These are phyloP conservation scores for Rhagologus leucostigma DNA, from an alignment of 2,113 vertebrate genomes.

Conservation along the genomic window DNA sequence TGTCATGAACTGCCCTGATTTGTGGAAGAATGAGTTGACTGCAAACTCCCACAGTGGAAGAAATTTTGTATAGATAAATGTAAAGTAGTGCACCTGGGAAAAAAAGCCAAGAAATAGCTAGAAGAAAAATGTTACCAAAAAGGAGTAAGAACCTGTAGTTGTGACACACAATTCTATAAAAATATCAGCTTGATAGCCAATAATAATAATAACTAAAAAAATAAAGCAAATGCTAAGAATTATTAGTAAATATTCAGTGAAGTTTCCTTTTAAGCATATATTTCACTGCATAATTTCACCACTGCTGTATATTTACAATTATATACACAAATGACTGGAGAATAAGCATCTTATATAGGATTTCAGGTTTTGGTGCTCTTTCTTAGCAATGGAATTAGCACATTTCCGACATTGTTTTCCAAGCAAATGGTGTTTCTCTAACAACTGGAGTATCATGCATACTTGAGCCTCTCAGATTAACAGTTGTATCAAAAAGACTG, in stretches of 20 bases:
- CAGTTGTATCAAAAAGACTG: background rate
- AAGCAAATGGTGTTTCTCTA: background rate
- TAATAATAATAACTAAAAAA: background rate
- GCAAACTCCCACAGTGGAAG: background rate
- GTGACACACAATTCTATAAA: background rate
- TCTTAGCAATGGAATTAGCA: background rate
- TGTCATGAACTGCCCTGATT: background rate
- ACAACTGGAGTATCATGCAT: background rate
- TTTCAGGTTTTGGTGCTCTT: background rate
- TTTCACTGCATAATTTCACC: background rate
- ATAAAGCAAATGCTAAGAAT: background rate
- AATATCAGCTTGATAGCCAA: background rate
- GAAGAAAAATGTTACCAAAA: background rate
- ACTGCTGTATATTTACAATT: background rate
- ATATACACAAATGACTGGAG: background rate
- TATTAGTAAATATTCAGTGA: background rate
- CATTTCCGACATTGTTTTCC: background rate
- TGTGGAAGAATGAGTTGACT: background rate
- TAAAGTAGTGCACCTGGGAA: background rate
- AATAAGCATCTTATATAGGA: background rate
- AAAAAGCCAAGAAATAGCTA: background rate
- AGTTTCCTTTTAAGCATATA: background rate
- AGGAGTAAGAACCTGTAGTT: background rate
- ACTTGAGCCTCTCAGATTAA: background rate
- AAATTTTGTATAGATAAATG: background rate